Base-by-base conservation (phyloP, 30 jellyfish, hydroid and myxozoan species). In the Aurelia aurita region DNA sequence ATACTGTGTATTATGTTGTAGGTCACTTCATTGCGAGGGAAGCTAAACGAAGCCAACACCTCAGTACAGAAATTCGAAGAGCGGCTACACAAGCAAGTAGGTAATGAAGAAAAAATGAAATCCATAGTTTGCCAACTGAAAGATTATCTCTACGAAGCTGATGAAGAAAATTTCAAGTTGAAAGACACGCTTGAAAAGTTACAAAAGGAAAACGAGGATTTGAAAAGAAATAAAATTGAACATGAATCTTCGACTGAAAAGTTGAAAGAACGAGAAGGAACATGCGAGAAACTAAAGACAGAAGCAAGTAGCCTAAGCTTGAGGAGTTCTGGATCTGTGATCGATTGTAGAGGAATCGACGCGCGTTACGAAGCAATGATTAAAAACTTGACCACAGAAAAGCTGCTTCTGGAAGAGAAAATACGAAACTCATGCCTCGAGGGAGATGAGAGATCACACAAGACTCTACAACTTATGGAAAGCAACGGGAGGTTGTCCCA, bases 11-110 rank as follows among this genome's bases (percentile, higher is more conserved):
- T 29, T 70, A 51, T 68, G 84, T 51, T 72, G 47, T 20, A 53
- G 71, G 51, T 39, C 16, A 39, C 51, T 39, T 39, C 51, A 49
- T 51, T 72, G 59, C 84, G 84, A 1, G 58, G 31, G 54, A 72
- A 46, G 84, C 46, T 72, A 59, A 69, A 72, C 21, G 84, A 72
- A 55, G 84, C 84, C 16, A 47, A 59, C 22, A 4, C 84, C 28
- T 4, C 61, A 9, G 84, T 72, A 23, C 21, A 43, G 58, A 32
- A 28, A 11, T 72, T 72, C n/a, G 84, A 72, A 23, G 32, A 35
- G 29, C 49, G 84, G 5, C 22, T 72, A 2, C 84, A 72, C n/a
- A 72, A 47, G 73, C 84, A 72, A 25, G 84, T 23, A 15, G 35
- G 35, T 19, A 43, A 72, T 23, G 84, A 72, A 16, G 84, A 55